These are phyloP conservation scores for Aphodius granarius DNA, from an alignment of 2,888 invertebrate genomes.

Conservation along the genomic window DNA sequence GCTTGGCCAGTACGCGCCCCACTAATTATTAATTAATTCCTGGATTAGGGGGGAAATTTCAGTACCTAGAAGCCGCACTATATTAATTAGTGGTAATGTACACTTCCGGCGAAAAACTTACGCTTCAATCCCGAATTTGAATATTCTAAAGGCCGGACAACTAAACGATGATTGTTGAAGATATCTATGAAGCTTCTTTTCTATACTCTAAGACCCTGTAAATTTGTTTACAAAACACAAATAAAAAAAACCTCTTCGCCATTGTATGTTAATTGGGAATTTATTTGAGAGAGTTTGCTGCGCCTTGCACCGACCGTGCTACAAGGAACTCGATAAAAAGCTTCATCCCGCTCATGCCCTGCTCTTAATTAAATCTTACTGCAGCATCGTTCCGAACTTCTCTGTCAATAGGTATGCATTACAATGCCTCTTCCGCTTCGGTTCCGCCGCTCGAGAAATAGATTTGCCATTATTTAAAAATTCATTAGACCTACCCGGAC, in stretches of 20 bases:
- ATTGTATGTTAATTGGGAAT: conserved; percentile 8
- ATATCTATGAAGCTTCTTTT: too few relatives aligned
- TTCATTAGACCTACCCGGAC: conserved; percentile 9
- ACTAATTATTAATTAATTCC: conserved; percentile 13
- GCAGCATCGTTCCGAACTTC: conserved; percentile 3
- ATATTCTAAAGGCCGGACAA: too few relatives aligned
- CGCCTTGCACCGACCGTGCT: background rate
- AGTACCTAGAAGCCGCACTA: background rate
- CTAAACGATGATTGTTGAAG: too few relatives aligned
- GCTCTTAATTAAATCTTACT: conserved; percentile 11
- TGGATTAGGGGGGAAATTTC: background rate
- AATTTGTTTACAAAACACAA: background rate
- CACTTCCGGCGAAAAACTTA: background rate
- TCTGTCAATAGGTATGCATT: conserved; percentile 13
- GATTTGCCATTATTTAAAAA: conserved; percentile 15
- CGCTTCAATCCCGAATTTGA: background rate
- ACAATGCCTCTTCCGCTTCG: conserved; percentile 5
- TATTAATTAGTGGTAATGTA: background rate
- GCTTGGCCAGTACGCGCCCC: conserved; percentile 3
- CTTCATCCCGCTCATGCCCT: background rate
- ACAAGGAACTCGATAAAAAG: conserved; percentile 5
- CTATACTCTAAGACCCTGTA: too few relatives aligned
- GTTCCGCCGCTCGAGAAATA: conserved; percentile 10
- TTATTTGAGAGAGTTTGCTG: conserved; percentile 1
- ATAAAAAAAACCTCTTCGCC: background rate